phyloP scores from a whole-genome alignment of 1,140 invertebrate genomes.

The Tachypleus tridentatus region DNA sequence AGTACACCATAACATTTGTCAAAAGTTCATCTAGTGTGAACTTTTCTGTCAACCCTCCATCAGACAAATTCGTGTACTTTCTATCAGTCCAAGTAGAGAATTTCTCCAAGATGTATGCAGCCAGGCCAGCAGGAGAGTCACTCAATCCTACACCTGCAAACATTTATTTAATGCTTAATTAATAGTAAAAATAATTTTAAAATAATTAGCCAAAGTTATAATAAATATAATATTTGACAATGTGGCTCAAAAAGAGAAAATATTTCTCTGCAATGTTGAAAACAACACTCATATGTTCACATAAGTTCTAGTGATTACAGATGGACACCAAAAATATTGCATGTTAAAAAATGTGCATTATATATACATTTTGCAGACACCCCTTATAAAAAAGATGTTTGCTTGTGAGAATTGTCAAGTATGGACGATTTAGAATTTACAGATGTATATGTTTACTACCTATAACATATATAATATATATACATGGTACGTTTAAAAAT shows the following conservation, averaged over 20 bases:
- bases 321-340: too few species aligned
- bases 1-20: conserved; percentile 83
- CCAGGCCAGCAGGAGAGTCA: conserved; percentile 53
- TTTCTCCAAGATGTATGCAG: conserved; percentile 74
- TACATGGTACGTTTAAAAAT: too few species aligned
- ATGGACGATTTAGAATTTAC: too few species aligned
- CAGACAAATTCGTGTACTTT: conserved; percentile 32
- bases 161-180: background rate
- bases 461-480: too few species aligned
- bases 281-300: too few species aligned
- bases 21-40: conserved; percentile 58
- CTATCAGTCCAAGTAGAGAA: conserved; percentile 41
- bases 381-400: too few species aligned
- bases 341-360: too few species aligned
- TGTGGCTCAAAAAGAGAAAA: background rate
- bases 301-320: too few species aligned
- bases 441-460: too few species aligned
- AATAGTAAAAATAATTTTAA: background rate
- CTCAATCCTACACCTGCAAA: conserved; percentile 45
- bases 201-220: conserved; percentile 2
- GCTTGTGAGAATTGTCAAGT: too few species aligned
- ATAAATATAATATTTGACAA: conserved; percentile 4
- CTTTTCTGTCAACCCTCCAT: conserved; percentile 56
- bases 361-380: too few species aligned
- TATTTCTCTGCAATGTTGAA: too few species aligned